Evolutionary conservation across 2,113 vertebrate genomes (phyloP).

Genomic region (Leptobrachium ailaonicum): DNA sequence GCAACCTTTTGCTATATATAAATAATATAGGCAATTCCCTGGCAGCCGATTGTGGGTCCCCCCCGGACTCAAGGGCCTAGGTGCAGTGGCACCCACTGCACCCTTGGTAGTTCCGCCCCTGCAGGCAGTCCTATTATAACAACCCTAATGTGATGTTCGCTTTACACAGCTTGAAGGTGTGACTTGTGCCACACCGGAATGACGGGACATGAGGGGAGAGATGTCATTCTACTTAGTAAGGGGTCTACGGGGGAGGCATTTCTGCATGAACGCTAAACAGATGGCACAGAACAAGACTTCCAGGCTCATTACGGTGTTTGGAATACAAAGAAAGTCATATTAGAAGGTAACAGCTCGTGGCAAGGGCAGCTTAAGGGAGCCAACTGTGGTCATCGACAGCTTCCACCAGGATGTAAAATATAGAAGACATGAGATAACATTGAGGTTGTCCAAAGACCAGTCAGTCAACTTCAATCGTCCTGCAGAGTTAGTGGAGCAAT

Average conservation of each 20-base stretch:
- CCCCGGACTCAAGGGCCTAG: too few species aligned
- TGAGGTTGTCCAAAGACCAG: too few species aligned
- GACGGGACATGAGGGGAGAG: not conserved
- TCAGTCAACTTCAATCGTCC: too few species aligned
- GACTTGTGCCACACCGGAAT: not conserved
- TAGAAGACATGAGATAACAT: too few species aligned
- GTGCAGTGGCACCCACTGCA: too few species aligned
- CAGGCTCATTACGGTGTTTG: not conserved
- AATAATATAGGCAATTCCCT: too few species aligned
- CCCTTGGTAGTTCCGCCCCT: too few species aligned
- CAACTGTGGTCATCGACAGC: not conserved
- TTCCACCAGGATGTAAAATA: too few species aligned
- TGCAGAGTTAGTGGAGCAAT: too few species aligned
- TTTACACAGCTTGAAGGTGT: not conserved
- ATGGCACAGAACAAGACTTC: not conserved
- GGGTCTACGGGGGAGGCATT: slow-evolving; percentile 19
- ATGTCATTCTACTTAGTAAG: not conserved
- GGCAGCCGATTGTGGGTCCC: too few species aligned
- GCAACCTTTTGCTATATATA: too few species aligned
- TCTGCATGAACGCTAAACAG: not conserved
- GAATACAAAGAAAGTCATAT: not conserved
- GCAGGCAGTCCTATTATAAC: not conserved
- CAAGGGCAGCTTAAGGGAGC: not conserved
- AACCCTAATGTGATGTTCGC: not conserved
- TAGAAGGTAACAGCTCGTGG: not conserved